phyloP scores from a whole-genome alignment of 1,140 invertebrate genomes.

The Zaprionus capensis region DNA sequence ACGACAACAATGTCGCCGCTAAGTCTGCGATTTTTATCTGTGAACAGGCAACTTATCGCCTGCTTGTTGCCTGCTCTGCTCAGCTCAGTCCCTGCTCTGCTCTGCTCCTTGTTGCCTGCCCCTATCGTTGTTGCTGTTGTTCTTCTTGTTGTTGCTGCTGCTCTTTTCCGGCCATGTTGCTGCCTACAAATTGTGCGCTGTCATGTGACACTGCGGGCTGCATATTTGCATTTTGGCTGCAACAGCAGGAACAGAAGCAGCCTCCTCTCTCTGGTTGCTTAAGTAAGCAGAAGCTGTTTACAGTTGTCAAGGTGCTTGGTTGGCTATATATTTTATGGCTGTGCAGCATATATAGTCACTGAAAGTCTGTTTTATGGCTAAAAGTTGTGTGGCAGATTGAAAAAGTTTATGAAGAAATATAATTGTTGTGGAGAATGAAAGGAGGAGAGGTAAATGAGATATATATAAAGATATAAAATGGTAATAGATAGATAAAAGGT shows the following conservation, averaged over 20 bases:
- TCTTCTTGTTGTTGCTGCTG: constrained; percentile 14
- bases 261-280: not conserved
- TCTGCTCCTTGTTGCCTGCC: constrained; percentile 11
- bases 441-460: not conserved
- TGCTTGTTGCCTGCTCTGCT: constrained; percentile 11
- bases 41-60: constrained; percentile 48
- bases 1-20: constrained; percentile 51
- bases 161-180: constrained; percentile 13
- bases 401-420: not conserved
- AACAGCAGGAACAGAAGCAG: constrained; percentile 4
- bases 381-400: not conserved
- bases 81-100: not conserved
- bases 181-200: constrained; percentile 63
- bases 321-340: not conserved
- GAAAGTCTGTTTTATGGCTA: not conserved
- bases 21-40: constrained; percentile 77
- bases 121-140: constrained; percentile 22
- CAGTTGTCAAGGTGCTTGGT: constrained; percentile 1
- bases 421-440: not conserved
- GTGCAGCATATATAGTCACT: no score
- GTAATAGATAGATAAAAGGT: no score
- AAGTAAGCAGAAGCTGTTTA: not conserved
- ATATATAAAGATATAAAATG: no score
- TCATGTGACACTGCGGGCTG: constrained; percentile 32
- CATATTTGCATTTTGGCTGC: constrained; percentile 37